Percentiles rank a stretch among this genome's conserved stretches.
Conservation (phyloP, 2,113 vertebrate species). For the Campylorhamphus procurvoides region DNA sequence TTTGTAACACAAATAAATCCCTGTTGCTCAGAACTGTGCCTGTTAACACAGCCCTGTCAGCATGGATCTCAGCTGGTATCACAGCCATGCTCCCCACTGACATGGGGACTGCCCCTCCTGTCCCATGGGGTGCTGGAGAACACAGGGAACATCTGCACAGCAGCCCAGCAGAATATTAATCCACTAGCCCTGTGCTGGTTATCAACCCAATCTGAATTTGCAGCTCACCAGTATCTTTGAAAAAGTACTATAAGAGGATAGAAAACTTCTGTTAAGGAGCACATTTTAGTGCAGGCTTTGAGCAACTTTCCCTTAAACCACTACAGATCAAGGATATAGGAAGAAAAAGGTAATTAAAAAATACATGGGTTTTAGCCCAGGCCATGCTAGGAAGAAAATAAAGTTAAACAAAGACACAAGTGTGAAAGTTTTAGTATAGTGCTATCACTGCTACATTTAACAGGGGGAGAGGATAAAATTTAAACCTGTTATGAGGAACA, state of each 20-base stretch:
- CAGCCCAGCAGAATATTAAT: not conserved
- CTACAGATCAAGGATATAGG: not conserved
- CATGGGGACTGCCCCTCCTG: not conserved
- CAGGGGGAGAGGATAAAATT: not conserved
- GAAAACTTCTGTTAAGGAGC: not conserved
- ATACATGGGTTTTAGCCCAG: not conserved
- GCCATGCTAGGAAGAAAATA: not conserved
- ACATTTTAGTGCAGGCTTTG: not conserved
- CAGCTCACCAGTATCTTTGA: not conserved
- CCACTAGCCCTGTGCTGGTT: not conserved
- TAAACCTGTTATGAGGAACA: not conserved
- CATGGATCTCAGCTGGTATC: rapidly evolving
- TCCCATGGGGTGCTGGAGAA: not conserved
- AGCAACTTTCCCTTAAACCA: not conserved
- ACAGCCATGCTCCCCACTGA: rapidly evolving
- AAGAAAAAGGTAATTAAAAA: not conserved
- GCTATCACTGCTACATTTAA: not conserved
- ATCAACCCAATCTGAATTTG: not conserved
- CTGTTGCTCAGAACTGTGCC: not conserved
- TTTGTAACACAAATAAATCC: not conserved
- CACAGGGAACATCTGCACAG: not conserved
- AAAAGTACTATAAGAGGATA: not conserved
- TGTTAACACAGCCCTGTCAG: not conserved
- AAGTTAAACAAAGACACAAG: not conserved
- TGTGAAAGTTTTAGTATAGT: not conserved